Evolutionary conservation across 2,113 vertebrate genomes (phyloP).

Genomic region (Vulpes ferrilata): DNA sequence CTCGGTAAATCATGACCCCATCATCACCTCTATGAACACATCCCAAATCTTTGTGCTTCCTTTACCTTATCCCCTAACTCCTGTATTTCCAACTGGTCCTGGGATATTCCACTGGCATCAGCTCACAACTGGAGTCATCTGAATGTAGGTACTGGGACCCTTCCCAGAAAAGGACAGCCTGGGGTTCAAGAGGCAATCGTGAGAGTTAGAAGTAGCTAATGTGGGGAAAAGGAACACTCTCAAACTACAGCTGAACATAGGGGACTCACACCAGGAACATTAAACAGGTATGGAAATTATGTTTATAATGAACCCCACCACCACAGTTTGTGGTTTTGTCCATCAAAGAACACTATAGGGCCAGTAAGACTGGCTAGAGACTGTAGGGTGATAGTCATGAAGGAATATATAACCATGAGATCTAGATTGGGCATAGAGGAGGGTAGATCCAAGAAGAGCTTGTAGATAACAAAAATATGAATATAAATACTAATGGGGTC

Average conservation of each 20-base stretch:
- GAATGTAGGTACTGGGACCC: not conserved
- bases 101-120: not conserved
- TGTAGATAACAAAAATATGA: not conserved
- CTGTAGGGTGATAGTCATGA: not conserved
- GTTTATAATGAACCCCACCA: not conserved
- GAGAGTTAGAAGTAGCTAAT: not conserved
- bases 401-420: not conserved
- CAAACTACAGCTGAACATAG: not conserved
- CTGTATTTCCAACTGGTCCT: not conserved
- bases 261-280: not conserved
- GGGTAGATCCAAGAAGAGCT: not conserved
- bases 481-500: not conserved
- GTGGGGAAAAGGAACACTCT: not conserved
- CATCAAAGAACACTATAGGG: not conserved
- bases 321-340: not conserved
- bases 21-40: not conserved
- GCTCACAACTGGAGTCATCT: not conserved
- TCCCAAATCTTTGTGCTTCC: not conserved
- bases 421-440: not conserved
- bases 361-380: not conserved
- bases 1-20: not conserved
- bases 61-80: not conserved
- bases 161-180: not conserved
- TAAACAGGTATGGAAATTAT: not conserved
- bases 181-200: not conserved